These are phyloP conservation scores for Pristionchus fissidentatus DNA, from an alignment of 2,888 invertebrate genomes.

Conservation along the genomic window DNA sequence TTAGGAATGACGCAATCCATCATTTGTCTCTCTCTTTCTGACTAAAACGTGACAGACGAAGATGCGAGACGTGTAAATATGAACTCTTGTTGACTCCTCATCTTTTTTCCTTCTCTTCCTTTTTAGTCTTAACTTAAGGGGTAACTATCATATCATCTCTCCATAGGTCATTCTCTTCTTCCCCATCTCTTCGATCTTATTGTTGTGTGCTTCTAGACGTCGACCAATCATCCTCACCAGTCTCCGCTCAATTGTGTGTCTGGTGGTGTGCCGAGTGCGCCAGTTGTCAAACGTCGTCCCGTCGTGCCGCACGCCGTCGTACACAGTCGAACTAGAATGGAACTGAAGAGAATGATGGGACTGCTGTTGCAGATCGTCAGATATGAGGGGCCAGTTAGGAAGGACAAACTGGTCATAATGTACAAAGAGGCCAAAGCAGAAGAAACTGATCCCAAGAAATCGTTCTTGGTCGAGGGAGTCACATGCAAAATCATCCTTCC, in stretches of 20 bases:
- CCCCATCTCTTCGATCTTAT: not conserved
- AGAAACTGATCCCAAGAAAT: conserved; percentile 58
- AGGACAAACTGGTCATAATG: conserved; percentile 60
- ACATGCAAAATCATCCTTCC: conserved; percentile 45
- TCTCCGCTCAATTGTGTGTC: not conserved
- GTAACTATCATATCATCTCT: too few species aligned
- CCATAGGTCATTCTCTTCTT: not conserved
- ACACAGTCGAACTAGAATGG: not conserved
- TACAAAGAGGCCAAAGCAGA: conserved; percentile 60
- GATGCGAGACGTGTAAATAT: conserved; percentile 13
- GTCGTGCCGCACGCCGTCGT: not conserved
- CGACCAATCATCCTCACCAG: not conserved
- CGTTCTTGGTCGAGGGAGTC: conserved; percentile 54
- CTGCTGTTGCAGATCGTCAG: conserved; percentile 56
- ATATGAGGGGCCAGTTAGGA: conserved; percentile 59
- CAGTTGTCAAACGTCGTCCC: conserved; percentile 30
- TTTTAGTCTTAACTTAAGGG: too few species aligned
- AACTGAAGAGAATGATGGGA: conserved; percentile 17
- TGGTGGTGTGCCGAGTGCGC: conserved; percentile 25
- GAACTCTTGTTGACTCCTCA: not conserved
- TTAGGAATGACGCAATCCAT: too few species aligned
- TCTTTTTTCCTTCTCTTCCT: not conserved
- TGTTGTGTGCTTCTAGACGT: not conserved
- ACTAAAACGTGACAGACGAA: not conserved
- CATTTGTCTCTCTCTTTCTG: not conserved